Conservation (phyloP, 2,888 invertebrate species). For the Gerosis bhagava region DNA sequence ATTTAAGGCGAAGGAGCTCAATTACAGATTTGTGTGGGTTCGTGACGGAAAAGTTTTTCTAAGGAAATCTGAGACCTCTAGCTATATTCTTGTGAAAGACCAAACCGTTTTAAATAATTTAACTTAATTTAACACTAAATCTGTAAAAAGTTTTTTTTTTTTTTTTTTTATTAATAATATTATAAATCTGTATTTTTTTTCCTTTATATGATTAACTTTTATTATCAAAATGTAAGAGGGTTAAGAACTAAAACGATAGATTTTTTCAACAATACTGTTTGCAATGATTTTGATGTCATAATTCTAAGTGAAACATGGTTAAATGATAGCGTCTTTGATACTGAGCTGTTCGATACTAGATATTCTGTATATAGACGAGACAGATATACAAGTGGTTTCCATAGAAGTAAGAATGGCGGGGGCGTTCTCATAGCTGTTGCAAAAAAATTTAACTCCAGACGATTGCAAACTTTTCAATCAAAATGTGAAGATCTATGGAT, state of each 20-base stretch:
- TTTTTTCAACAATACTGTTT: conserved; percentile 6
- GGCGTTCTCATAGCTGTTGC: conserved; percentile 21
- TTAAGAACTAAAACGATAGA: conserved; percentile 6
- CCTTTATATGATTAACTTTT: background rate
- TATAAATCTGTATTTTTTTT: too few relatives aligned
- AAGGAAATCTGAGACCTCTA: conserved; percentile 1
- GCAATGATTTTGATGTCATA: conserved; percentile 2
- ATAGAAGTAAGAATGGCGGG: conserved; percentile 10
- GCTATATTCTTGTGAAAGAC: conserved; percentile 2
- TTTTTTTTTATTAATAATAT: background rate
- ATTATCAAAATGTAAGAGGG: conserved; percentile 15
- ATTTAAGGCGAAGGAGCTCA: background rate
- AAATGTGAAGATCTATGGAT: conserved; percentile 27
- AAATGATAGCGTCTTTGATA: background rate
- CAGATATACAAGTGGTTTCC: conserved; percentile 2
- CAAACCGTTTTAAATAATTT: background rate
- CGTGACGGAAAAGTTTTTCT: conserved; percentile 1
- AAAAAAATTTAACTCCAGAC: conserved; percentile 3
- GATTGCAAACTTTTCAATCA: background rate
- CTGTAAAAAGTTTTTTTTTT: too few relatives aligned
- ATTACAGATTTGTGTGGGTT: conserved; percentile 2
- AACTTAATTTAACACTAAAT: too few relatives aligned
- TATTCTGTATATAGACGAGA: conserved; percentile 5
- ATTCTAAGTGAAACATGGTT: conserved; percentile 20
- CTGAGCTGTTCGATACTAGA: conserved; percentile 8